Evolutionary conservation across 2,797 vertebrate species (phyloP).

Genomic region (Pipistrellus kuhlii): DNA sequence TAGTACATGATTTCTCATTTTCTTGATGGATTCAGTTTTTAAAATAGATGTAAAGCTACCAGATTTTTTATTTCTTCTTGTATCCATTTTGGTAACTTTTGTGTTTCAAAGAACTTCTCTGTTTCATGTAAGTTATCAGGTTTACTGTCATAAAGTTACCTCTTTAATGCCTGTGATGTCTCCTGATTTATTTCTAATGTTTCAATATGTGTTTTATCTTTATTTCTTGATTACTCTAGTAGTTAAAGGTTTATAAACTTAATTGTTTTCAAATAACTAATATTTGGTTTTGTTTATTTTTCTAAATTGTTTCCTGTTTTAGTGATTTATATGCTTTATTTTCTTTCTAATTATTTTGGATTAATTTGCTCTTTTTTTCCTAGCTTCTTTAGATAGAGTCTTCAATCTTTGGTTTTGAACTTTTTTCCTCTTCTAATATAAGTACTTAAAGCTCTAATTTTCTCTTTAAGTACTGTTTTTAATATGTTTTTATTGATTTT

Average conservation of each 20-base stretch:
- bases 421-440: background rate
- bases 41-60: background rate
- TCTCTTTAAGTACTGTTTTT: background rate
- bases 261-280: background rate
- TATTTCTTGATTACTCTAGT: slow-evolving; percentile 1
- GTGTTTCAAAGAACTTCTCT: slow-evolving; percentile 8
- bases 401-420: background rate
- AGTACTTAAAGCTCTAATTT: slow-evolving; percentile 9
- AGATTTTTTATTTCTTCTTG: background rate
- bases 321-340: background rate
- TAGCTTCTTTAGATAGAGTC: background rate
- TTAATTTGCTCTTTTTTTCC: background rate
- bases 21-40: background rate
- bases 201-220: background rate
- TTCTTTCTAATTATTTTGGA: background rate
- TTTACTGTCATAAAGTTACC: background rate
- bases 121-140: background rate
- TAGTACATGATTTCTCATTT: background rate
- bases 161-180: background rate
- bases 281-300: background rate
- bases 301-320: background rate
- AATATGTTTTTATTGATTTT: background rate
- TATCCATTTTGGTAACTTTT: slow-evolving; percentile 24
- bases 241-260: background rate
- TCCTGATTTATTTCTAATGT: background rate